Evolutionary conservation across 2,797 vertebrate species (phyloP).

Genomic region (Euthynnus affinis): DNA sequence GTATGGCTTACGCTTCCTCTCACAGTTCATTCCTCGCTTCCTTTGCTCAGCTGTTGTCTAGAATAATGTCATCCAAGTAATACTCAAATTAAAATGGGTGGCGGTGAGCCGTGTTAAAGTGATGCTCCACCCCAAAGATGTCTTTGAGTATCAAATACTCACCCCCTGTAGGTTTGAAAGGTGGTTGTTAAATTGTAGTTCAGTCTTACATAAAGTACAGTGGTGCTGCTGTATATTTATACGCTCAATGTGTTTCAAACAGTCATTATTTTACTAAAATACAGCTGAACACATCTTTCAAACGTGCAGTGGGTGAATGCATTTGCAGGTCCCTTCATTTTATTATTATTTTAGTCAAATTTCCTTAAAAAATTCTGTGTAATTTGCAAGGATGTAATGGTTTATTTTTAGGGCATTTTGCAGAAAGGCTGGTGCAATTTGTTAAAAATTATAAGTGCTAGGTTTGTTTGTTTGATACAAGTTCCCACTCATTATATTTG

Average conservation of each 20-base stretch:
- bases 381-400: too few species aligned
- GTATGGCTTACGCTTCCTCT: slow-evolving; percentile 81
- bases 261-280: background rate
- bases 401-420: background rate
- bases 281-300: slow-evolving; percentile 2
- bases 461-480: too few species aligned
- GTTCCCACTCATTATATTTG: too few species aligned
- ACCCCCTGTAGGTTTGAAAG: background rate
- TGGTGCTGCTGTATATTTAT: too few species aligned
- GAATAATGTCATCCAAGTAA: slow-evolving; percentile 26
- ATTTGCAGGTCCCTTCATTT: too few species aligned
- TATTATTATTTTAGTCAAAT: too few species aligned
- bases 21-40: slow-evolving; percentile 59
- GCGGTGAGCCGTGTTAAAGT: slow-evolving; percentile 22
- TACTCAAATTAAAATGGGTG: slow-evolving; percentile 35
- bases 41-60: slow-evolving; percentile 37
- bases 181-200: background rate
- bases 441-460: too few species aligned
- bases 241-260: background rate
- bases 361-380: too few species aligned
- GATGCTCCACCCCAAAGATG: slow-evolving; percentile 24
- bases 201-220: background rate
- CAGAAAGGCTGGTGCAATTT: background rate
- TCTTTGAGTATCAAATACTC: slow-evolving; percentile 11
- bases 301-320: background rate